phyloP scores from a whole-genome alignment of 2,888 invertebrate genomes.

The Corbicula japonica region DNA sequence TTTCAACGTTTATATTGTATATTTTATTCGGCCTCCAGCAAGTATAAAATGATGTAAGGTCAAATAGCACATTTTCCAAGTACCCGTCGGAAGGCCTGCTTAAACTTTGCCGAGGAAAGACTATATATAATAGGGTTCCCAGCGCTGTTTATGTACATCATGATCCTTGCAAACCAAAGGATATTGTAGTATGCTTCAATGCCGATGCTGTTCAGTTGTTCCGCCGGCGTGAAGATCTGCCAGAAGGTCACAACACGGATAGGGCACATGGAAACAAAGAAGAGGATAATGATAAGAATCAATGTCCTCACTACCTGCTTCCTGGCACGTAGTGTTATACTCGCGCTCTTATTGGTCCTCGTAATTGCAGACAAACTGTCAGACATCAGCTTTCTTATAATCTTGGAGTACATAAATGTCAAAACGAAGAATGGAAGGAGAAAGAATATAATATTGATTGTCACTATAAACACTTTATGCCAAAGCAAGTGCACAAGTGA shows the following conservation, averaged over 20 bases:
- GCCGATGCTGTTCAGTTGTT: slow-evolving; percentile 90
- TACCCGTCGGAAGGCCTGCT: slow-evolving; percentile 87
- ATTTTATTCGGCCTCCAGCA: no score
- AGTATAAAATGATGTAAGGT: no score
- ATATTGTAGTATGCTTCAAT: slow-evolving; percentile 94
- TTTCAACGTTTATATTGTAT: no score
- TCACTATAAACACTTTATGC: slow-evolving; percentile 93
- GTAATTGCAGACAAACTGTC: slow-evolving; percentile 43
- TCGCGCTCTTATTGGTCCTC: slow-evolving; percentile 38
- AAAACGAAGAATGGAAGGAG: slow-evolving; percentile 93
- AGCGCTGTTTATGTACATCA: slow-evolving; percentile 96
- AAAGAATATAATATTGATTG: slow-evolving; percentile 94
- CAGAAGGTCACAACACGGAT: slow-evolving; percentile 95
- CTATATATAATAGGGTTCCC: slow-evolving; percentile 97
- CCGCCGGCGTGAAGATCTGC: slow-evolving; percentile 93
- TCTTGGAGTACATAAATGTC: slow-evolving; percentile 91
- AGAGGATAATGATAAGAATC: slow-evolving; percentile 89
- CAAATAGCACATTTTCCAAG: slow-evolving; percentile 34
- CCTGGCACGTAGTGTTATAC: slow-evolving; percentile 52
- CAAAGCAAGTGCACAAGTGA: slow-evolving; percentile 93
- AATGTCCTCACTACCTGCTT: slow-evolving; percentile 81
- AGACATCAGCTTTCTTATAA: slow-evolving; percentile 64
- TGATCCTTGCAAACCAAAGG: slow-evolving; percentile 92
- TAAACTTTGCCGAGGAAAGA: slow-evolving; percentile 96
- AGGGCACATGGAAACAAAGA: slow-evolving; percentile 96